Percentiles rank a stretch among this genome's conserved stretches.
Evolutionary conservation across 2,113 vertebrate species (phyloP).

Genomic region (Orthonyx spaldingii): DNA sequence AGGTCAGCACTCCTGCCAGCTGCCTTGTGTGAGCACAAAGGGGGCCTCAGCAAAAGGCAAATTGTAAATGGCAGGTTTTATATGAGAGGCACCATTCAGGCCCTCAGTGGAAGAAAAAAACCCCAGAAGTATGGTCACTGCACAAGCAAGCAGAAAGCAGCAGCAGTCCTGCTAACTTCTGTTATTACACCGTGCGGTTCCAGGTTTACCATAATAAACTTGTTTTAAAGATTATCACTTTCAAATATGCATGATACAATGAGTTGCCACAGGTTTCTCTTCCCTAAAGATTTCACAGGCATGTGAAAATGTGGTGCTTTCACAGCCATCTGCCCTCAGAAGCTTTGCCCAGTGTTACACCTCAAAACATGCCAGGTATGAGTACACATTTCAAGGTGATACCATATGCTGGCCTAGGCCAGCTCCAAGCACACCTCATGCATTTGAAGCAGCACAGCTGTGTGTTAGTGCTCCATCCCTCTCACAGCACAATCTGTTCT

Average conservation of each 20-base stretch:
- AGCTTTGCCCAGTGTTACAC: neutral
- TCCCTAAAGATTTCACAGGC: neutral
- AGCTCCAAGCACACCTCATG: neutral
- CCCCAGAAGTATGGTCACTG: neutral
- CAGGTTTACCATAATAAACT: neutral
- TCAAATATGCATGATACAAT: neutral
- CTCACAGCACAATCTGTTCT: neutral
- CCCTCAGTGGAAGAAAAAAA: neutral
- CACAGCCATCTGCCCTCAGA: neutral
- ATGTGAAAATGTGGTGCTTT: neutral
- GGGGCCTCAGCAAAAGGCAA: conserved; percentile 49
- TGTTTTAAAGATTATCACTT: neutral
- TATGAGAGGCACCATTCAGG: conserved; percentile 16
- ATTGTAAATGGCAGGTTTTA: conserved; percentile 40
- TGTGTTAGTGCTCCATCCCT: neutral
- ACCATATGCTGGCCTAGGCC: neutral
- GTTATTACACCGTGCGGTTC: neutral
- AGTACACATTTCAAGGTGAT: neutral
- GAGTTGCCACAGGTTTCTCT: neutral
- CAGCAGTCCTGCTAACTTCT: neutral
- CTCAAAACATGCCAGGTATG: neutral
- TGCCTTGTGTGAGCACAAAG: conserved; percentile 56
- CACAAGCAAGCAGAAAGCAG: neutral
- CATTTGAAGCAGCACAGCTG: neutral
- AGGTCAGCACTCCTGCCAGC: conserved; percentile 34